A percentile compares a stretch with the other conserved stretches of the same genome.
Conservation (phyloP, 2,888 invertebrate species). For the Fragum sueziense region DNA sequence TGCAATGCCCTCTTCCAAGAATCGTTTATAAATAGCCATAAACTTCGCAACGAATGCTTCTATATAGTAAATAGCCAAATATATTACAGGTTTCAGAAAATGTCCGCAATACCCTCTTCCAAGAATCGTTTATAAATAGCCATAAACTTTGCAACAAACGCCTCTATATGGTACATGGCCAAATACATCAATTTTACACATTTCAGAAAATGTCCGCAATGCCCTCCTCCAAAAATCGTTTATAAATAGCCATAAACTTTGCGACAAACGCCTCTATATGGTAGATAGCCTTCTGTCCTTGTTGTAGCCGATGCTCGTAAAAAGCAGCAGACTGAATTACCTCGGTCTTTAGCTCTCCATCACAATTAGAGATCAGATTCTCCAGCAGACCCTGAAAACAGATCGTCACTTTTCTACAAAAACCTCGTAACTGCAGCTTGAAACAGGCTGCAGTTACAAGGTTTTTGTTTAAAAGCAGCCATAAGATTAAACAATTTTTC, state of each 20-base stretch:
- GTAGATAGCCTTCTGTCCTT: slow-evolving; percentile 96
- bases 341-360: slow-evolving; percentile 93
- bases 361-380: slow-evolving; percentile 94
- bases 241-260: slow-evolving; percentile 97
- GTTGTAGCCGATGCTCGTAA: slow-evolving; percentile 95
- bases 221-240: slow-evolving; percentile 90
- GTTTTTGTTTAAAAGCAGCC: too few species aligned
- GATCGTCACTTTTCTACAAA: too few species aligned
- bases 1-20: slow-evolving; percentile 87
- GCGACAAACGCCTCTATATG: slow-evolving; percentile 99
- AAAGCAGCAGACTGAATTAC: slow-evolving; percentile 93
- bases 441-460: too few species aligned
- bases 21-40: slow-evolving; percentile 96
- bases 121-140: slow-evolving; percentile 94
- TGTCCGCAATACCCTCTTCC: slow-evolving; percentile 85
- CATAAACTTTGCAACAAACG: slow-evolving; percentile 98
- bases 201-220: slow-evolving; percentile 78
- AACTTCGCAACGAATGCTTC: slow-evolving; percentile 98
- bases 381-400: slow-evolving; percentile 87
- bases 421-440: too few species aligned
- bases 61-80: slow-evolving; percentile 96
- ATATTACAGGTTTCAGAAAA: slow-evolving; percentile 75
- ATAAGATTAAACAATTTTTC: too few species aligned
- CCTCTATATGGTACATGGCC: slow-evolving; percentile 98
- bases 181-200: too few species aligned